Evolutionary conservation across 2,888 invertebrate species (phyloP).

Genomic region (Tenthredo distinguenda): DNA sequence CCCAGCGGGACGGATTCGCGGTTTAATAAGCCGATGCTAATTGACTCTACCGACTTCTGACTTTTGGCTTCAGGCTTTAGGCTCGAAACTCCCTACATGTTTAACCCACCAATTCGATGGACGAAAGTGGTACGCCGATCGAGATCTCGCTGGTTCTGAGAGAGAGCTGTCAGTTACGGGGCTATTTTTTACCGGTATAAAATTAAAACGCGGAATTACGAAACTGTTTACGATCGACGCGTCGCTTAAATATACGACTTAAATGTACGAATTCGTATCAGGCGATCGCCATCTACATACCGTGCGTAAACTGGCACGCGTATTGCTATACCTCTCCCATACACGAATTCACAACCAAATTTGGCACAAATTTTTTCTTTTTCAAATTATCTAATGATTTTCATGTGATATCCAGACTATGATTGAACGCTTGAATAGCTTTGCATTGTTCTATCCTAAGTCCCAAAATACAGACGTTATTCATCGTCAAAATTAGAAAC

Average conservation of each 20-base stretch:
- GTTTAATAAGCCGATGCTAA: slow-evolving; percentile 48
- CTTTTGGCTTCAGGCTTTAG: background rate
- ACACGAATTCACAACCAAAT: background rate
- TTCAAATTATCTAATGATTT: too few relatives aligned
- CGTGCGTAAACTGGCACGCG: slow-evolving; percentile 39
- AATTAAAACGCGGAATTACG: slow-evolving; percentile 37
- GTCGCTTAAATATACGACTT: slow-evolving; percentile 40
- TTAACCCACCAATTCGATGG: background rate
- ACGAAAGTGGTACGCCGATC: slow-evolving; percentile 44
- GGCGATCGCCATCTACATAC: slow-evolving; percentile 21
- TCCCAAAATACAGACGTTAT: too few relatives aligned
- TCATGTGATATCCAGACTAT: too few relatives aligned
- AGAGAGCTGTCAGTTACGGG: slow-evolving; percentile 31
- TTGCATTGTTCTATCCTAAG: too few relatives aligned
- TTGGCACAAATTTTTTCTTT: background rate
- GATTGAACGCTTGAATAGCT: too few relatives aligned
- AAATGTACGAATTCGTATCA: slow-evolving; percentile 33
- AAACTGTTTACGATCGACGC: slow-evolving; percentile 40
- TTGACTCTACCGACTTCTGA: slow-evolving; percentile 37
- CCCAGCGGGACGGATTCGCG: slow-evolving; percentile 6
- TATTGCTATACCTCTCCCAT: background rate
- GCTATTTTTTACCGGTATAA: slow-evolving; percentile 39
- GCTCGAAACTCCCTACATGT: background rate
- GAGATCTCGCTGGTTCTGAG: background rate
- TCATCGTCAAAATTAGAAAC: too few relatives aligned